These are phyloP conservation scores for Protophormia terraenovae DNA, from an alignment of 2,888 invertebrate species.

Conservation along the genomic window DNA sequence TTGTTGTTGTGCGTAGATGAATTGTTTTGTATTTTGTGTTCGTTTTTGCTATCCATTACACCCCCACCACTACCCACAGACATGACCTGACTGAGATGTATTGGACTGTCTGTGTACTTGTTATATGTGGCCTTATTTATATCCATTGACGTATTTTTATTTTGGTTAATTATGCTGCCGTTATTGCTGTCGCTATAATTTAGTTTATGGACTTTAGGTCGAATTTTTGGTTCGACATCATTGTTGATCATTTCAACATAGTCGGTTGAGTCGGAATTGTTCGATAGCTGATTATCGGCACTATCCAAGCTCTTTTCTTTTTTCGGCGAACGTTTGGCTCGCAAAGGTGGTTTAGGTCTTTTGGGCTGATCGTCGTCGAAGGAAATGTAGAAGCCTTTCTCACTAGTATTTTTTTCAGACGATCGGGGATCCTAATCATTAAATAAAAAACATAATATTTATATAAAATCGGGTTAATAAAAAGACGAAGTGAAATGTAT, in stretches of 20 bases:
- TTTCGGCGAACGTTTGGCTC: conserved; percentile 90
- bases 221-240: conserved; percentile 71
- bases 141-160: conserved; percentile 53
- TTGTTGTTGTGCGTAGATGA: conserved; percentile 55
- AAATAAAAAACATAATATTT: too few relatives aligned
- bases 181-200: conserved; percentile 67
- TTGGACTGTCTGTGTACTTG: conserved; percentile 79
- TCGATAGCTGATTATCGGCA: conserved; percentile 75
- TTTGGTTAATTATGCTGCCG: conserved; percentile 66
- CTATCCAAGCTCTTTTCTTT: conserved; percentile 84
- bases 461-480: too few relatives aligned
- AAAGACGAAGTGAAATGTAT: too few relatives aligned
- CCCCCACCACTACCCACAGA: too few relatives aligned
- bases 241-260: conserved; percentile 81
- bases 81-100: conserved; percentile 76
- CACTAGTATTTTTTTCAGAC: conserved; percentile 82
- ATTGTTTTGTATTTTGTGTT: conserved; percentile 55
- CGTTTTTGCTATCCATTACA: conserved; percentile 69
- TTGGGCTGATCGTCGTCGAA: conserved; percentile 95
- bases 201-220: conserved; percentile 55
- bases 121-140: conserved; percentile 78
- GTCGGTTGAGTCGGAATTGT: conserved; percentile 78
- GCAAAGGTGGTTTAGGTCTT: conserved; percentile 92
- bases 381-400: conserved; percentile 96
- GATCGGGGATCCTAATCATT: conserved; percentile 80